Percentiles rank a stretch among this genome's conserved stretches.
Conservation (phyloP, 2,797 vertebrate genomes). For the Macropus fuliginosus region DNA sequence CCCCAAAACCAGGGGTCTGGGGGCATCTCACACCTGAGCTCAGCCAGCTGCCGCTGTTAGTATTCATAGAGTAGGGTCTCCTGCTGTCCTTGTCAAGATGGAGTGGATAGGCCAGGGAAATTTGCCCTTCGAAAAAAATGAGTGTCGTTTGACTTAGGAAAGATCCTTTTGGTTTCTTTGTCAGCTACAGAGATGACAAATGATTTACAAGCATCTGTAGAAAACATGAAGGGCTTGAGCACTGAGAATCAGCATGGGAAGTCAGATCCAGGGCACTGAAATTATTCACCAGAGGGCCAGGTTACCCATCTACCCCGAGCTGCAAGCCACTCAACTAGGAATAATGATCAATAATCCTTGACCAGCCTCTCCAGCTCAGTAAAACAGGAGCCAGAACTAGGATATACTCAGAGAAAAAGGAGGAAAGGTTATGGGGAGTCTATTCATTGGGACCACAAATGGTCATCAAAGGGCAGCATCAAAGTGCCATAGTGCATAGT, state of each 20-base stretch:
- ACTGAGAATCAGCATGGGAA: background rate
- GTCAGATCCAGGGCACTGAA: background rate
- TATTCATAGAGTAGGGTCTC: constrained; percentile 72
- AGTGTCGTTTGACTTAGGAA: constrained; percentile 76
- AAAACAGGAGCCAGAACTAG: background rate
- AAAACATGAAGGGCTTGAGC: background rate
- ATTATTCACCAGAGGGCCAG: background rate
- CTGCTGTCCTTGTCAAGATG: constrained; percentile 82
- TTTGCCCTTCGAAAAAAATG: constrained; percentile 82
- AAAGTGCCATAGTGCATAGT: background rate
- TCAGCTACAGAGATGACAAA: constrained; percentile 76
- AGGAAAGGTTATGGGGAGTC: background rate
- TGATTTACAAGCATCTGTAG: constrained; percentile 66
- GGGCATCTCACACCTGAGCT: background rate
- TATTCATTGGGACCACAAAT: background rate
- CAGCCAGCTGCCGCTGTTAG: constrained; percentile 35
- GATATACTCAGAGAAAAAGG: too few species aligned
- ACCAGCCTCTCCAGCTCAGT: background rate
- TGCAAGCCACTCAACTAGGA: background rate
- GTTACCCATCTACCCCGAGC: background rate
- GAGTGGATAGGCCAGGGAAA: constrained; percentile 77
- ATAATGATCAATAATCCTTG: background rate
- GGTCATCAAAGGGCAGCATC: background rate
- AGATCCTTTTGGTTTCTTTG: constrained; percentile 79
- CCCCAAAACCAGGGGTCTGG: background rate